phyloP scores from a whole-genome alignment of 2,888 invertebrate species.

The Cyrtodaria siliqua region DNA sequence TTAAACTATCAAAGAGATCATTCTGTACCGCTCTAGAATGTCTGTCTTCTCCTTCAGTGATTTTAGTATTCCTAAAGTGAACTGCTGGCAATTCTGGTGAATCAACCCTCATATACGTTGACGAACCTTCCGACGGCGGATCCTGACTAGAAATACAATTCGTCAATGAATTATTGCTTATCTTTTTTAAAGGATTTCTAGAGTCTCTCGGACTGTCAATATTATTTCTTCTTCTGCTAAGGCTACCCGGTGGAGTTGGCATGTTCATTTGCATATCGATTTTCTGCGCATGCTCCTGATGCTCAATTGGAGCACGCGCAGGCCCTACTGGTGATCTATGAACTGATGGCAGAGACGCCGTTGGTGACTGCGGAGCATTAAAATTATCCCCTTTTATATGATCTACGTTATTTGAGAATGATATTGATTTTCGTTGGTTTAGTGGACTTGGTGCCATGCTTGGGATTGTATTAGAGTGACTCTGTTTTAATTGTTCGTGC shows the following conservation, averaged over 20 bases:
- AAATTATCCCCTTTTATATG: neutral
- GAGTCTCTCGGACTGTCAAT: slow-evolving; percentile 73
- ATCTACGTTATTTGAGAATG: neutral
- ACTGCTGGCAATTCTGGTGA: slow-evolving; percentile 84
- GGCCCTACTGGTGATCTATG: slow-evolving; percentile 51
- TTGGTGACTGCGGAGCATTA: slow-evolving; percentile 37
- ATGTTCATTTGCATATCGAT: slow-evolving; percentile 65
- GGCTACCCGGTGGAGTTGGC: slow-evolving; percentile 81
- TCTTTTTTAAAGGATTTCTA: slow-evolving; percentile 73
- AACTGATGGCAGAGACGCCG: slow-evolving; percentile 39
- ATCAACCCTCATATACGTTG: slow-evolving; percentile 70
- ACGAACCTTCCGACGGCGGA: slow-evolving; percentile 63
- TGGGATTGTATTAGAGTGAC: neutral
- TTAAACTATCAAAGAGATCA: slow-evolving; percentile 79
- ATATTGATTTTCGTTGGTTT: neutral
- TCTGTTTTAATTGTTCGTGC: neutral
- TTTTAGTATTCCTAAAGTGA: slow-evolving; percentile 83
- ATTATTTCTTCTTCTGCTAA: slow-evolving; percentile 79
- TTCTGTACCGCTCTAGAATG: slow-evolving; percentile 73
- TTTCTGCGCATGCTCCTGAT: slow-evolving; percentile 59
- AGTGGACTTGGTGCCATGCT: neutral
- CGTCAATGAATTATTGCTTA: slow-evolving; percentile 73
- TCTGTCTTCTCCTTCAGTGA: slow-evolving; percentile 60
- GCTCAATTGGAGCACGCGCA: slow-evolving; percentile 16
- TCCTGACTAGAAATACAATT: slow-evolving; percentile 75